Conservation (phyloP, 2,113 vertebrate genomes). For the Brachypodius melanocephalos region DNA sequence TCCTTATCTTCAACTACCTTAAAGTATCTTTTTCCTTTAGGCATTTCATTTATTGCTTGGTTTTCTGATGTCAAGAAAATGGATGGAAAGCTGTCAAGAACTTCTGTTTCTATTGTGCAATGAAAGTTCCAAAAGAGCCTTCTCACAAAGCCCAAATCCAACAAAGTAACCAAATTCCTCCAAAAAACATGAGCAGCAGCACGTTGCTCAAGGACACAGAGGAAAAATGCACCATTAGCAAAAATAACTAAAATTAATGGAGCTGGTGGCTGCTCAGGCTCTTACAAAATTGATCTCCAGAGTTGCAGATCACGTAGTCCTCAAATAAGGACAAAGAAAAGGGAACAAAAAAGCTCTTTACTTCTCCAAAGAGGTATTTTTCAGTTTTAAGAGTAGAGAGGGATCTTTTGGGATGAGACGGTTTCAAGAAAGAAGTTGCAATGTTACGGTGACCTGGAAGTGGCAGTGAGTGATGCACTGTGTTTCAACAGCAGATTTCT, state of each 20-base stretch:
- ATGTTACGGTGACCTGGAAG: not conserved
- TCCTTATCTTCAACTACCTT: not conserved
- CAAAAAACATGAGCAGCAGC: not conserved
- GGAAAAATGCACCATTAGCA: not conserved
- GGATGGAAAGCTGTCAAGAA: not conserved
- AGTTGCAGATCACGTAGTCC: not conserved
- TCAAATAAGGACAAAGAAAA: not conserved
- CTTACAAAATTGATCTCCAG: not conserved
- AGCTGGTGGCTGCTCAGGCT: not conserved
- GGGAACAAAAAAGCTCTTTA: not conserved
- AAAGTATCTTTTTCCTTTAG: not conserved
- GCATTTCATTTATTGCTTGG: not conserved
- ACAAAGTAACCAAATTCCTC: not conserved
- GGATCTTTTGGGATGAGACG: not conserved
- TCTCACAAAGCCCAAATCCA: not conserved
- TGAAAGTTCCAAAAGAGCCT: not conserved
- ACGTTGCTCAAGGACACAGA: not conserved
- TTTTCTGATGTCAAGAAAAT: not conserved
- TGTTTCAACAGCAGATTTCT: not conserved
- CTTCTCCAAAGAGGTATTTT: not conserved
- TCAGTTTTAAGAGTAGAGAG: not conserved
- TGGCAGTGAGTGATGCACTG: not conserved
- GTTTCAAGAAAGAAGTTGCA: not conserved
- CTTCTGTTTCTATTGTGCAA: not conserved
- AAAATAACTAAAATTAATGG: not conserved